These are phyloP conservation scores for Pelodiscus sinensis DNA, from an alignment of 2,113 vertebrate species.

Conservation along the genomic window DNA sequence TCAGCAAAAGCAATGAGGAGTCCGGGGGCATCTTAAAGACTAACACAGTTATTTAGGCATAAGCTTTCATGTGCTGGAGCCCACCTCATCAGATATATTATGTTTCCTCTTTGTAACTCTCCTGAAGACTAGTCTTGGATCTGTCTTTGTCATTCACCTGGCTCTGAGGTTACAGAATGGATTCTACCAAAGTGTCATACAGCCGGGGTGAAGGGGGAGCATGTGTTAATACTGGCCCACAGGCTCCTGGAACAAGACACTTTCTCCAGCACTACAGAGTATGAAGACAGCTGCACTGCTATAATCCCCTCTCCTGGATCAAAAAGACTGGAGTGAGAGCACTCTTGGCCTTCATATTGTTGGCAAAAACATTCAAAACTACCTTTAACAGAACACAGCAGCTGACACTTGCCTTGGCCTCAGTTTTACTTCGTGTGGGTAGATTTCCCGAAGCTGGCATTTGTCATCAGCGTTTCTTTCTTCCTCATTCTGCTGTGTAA, in stretches of 20 bases:
- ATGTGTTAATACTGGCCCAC: not conserved
- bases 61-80: too few relatives aligned
- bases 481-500: not conserved
- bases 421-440: too few relatives aligned
- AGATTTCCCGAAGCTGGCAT: too few relatives aligned
- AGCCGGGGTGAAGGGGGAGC: not conserved
- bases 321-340: not conserved
- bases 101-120: not conserved
- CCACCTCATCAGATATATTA: too few relatives aligned
- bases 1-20: too few relatives aligned
- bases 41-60: too few relatives aligned
- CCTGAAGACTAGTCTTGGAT: not conserved
- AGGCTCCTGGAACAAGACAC: not conserved
- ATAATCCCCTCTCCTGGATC: not conserved
- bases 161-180: not conserved
- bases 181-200: not conserved
- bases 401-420: not conserved
- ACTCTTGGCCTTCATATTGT: not conserved
- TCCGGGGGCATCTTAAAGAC: too few relatives aligned
- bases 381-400: not conserved
- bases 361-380: not conserved
- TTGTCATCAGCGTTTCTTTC: not conserved
- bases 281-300: not conserved
- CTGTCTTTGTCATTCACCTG: not conserved
- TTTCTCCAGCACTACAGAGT: not conserved